Conservation (phyloP, 2,113 vertebrate genomes). For the Colius striatus region DNA sequence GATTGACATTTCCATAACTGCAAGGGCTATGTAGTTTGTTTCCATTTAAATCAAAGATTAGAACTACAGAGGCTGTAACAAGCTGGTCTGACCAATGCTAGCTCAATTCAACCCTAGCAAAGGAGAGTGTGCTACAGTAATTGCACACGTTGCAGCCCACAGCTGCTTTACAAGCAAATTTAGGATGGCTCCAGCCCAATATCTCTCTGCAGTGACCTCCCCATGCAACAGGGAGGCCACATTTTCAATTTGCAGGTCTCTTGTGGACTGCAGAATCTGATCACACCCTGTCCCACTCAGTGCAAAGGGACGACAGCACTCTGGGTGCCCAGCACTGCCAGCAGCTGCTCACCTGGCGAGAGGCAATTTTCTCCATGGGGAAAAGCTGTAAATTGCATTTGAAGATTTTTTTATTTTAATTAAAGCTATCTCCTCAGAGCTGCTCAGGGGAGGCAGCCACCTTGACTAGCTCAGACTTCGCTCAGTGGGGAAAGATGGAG, state of each 20-base stretch:
- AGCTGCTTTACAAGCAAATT: slow-evolving; percentile 34
- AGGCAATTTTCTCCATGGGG: slow-evolving; percentile 55
- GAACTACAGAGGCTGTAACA: background rate
- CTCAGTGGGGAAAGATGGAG: background rate
- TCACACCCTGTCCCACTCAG: slow-evolving; percentile 28
- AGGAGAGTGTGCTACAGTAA: background rate
- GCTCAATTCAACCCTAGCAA: slow-evolving; percentile 12
- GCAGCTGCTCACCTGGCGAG: background rate
- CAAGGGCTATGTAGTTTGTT: background rate
- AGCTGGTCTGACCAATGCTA: background rate
- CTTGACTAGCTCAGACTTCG: background rate
- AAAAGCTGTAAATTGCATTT: slow-evolving; percentile 65
- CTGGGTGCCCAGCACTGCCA: background rate
- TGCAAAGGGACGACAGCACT: background rate
- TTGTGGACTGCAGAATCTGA: slow-evolving; percentile 41
- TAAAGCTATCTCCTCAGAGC: background rate
- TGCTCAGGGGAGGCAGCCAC: background rate
- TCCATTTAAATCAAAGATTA: slow-evolving; percentile 26
- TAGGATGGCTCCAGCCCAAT: slow-evolving; percentile 10
- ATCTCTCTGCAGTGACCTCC: background rate
- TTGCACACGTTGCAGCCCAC: background rate
- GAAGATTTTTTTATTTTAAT: slow-evolving; percentile 35
- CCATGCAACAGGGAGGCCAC: background rate
- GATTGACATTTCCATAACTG: background rate
- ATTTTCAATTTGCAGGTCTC: slow-evolving; percentile 68